Percentiles rank a stretch among this genome's conserved stretches.
Evolutionary conservation across 2,797 vertebrate species (phyloP).

Genomic region (Helostoma temminkii): DNA sequence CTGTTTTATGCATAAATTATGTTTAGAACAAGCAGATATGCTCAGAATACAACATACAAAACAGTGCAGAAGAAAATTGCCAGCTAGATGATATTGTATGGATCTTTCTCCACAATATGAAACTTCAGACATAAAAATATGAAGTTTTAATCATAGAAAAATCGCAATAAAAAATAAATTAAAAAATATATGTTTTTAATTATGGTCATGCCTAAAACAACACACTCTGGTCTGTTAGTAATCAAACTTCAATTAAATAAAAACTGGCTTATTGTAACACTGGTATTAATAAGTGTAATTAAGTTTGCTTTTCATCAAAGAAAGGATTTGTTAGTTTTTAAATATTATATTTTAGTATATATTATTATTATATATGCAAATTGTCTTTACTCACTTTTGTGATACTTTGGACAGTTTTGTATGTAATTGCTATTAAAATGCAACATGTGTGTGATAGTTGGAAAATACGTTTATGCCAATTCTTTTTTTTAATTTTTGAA

Average conservation of each 20-base stretch:
- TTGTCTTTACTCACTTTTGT: neutral
- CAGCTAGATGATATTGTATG: slow-evolving; percentile 1
- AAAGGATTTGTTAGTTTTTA: neutral
- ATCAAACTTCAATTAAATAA: neutral
- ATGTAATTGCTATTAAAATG: neutral
- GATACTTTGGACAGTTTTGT: neutral
- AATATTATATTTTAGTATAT: too few relatives aligned
- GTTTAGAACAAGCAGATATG: slow-evolving; percentile 40
- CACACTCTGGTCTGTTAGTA: neutral
- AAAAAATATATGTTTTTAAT: slow-evolving; percentile 6
- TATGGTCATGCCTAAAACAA: neutral
- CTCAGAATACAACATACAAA: slow-evolving; percentile 27
- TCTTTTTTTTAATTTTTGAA: slow-evolving; percentile 9
- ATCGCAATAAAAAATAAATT: neutral
- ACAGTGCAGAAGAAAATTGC: slow-evolving; percentile 19
- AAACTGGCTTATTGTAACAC: slow-evolving; percentile 12
- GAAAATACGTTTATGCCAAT: neutral
- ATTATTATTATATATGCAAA: too few relatives aligned
- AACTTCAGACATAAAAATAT: slow-evolving; percentile 18
- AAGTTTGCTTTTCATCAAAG: neutral
- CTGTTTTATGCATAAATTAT: slow-evolving; percentile 27
- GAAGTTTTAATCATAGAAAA: too few relatives aligned
- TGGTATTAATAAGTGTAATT: neutral
- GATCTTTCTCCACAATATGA: neutral
- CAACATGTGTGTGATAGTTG: neutral